A percentile compares a stretch with the other conserved stretches of the same genome.
Conservation (phyloP, 1,140 invertebrate genomes). For the Brachionus rotundiformis region DNA sequence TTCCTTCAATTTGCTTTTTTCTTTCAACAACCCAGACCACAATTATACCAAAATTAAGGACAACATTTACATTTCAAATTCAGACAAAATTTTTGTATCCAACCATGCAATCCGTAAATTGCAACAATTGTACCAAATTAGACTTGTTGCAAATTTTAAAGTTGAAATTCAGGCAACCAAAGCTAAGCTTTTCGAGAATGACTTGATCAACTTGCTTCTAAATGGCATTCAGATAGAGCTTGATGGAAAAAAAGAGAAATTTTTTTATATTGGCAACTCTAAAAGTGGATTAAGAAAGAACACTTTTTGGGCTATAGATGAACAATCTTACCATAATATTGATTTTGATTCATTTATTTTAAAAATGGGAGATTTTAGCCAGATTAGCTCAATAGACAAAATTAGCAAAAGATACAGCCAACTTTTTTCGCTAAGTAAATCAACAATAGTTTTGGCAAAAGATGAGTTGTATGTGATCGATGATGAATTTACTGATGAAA, state of each 20-base stretch:
- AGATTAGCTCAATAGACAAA: constrained; percentile 16
- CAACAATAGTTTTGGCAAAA: background rate
- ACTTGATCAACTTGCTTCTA: background rate
- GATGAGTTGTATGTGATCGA: background rate
- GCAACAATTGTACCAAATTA: background rate
- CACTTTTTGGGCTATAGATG: constrained; percentile 11
- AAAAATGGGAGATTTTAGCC: background rate
- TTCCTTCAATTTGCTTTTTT: background rate
- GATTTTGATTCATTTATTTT: background rate
- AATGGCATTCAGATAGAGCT: background rate
- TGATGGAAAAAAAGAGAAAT: background rate
- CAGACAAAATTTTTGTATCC: background rate
- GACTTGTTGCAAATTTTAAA: background rate
- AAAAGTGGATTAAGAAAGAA: constrained; percentile 9
- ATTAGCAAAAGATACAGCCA: background rate
- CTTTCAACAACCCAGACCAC: background rate
- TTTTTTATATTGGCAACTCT: constrained; percentile 13
- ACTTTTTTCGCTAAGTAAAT: background rate
- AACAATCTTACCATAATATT: background rate
- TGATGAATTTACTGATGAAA: background rate
- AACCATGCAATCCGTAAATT: constrained; percentile 1
- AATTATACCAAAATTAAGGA: background rate
- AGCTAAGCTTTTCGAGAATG: background rate
- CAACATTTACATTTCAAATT: background rate
- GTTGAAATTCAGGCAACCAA: background rate